Evolutionary conservation across 2,888 invertebrate species (phyloP).

Genomic region (Eupithecia pulchellata): DNA sequence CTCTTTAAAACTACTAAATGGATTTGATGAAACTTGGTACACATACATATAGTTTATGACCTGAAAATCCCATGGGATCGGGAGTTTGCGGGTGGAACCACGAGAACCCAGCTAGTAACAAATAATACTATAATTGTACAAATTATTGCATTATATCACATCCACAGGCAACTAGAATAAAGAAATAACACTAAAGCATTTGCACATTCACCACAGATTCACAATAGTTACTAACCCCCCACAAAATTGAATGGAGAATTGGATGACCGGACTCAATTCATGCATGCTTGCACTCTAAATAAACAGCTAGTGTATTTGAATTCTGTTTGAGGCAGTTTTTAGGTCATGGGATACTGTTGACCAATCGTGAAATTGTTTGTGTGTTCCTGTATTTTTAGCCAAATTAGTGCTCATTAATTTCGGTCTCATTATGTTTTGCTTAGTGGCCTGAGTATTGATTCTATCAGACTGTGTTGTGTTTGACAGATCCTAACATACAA

Average conservation of each 20-base stretch:
- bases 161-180: not conserved
- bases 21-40: too few relatives aligned
- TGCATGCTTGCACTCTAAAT: slow-evolving; percentile 38
- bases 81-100: too few relatives aligned
- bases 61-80: too few relatives aligned
- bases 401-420: not conserved
- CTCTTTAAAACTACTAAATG: too few relatives aligned
- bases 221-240: slow-evolving; percentile 1
- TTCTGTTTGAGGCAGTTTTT: slow-evolving; percentile 19
- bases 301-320: slow-evolving; percentile 24
- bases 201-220: slow-evolving; percentile 18
- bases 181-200: not conserved
- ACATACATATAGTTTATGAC: too few relatives aligned
- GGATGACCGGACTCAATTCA: slow-evolving; percentile 33
- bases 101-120: too few relatives aligned
- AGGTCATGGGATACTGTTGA: not conserved
- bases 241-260: slow-evolving; percentile 30
- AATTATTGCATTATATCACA: too few relatives aligned
- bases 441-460: not conserved
- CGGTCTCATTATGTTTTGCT: not conserved
- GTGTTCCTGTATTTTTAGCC: not conserved
- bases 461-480: not conserved
- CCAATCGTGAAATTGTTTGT: slow-evolving; percentile 2
- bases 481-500: too few relatives aligned
- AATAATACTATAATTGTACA: too few relatives aligned